A percentile compares a stretch with the other conserved stretches of the same genome.
Conservation (phyloP, 1,140 invertebrate species). For the Papilio xuthus region DNA sequence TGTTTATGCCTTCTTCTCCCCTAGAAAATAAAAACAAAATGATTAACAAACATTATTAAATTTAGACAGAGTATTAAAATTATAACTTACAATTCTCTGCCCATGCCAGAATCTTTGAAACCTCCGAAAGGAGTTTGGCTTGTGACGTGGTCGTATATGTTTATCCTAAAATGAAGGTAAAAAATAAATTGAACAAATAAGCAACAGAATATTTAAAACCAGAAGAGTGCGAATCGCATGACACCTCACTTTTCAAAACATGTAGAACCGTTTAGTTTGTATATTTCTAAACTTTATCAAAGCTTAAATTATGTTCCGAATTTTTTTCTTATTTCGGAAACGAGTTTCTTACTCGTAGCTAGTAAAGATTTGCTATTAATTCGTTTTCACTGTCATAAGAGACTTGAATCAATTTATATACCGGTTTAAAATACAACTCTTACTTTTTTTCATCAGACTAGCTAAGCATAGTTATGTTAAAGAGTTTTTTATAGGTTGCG, state of each 20-base stretch:
- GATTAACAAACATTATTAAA: not conserved
- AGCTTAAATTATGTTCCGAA: not conserved
- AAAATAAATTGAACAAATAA: not conserved
- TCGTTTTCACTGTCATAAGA: constrained; percentile 14
- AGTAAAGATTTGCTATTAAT: constrained; percentile 13
- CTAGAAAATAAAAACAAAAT: constrained; percentile 55
- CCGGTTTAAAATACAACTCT: constrained; percentile 24
- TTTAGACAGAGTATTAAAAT: not conserved
- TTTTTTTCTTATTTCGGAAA: not conserved
- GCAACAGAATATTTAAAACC: not conserved
- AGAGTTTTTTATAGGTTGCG: not conserved
- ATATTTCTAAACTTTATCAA: not conserved
- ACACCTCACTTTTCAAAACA: not conserved
- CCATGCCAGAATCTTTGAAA: constrained; percentile 90
- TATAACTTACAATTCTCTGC: constrained; percentile 85
- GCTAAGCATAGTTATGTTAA: not conserved
- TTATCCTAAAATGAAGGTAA: constrained; percentile 82
- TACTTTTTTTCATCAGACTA: constrained; percentile 12
- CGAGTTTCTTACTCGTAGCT: not conserved
- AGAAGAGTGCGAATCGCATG: not conserved
- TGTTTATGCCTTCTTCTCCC: constrained; percentile 88
- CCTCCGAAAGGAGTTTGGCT: constrained; percentile 90
- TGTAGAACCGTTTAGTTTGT: too few relatives aligned
- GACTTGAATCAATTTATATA: constrained; percentile 23
- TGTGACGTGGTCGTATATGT: constrained; percentile 86